Evolutionary conservation across 2,113 vertebrate species (phyloP).

Genomic region (Lipotes vexillifer): DNA sequence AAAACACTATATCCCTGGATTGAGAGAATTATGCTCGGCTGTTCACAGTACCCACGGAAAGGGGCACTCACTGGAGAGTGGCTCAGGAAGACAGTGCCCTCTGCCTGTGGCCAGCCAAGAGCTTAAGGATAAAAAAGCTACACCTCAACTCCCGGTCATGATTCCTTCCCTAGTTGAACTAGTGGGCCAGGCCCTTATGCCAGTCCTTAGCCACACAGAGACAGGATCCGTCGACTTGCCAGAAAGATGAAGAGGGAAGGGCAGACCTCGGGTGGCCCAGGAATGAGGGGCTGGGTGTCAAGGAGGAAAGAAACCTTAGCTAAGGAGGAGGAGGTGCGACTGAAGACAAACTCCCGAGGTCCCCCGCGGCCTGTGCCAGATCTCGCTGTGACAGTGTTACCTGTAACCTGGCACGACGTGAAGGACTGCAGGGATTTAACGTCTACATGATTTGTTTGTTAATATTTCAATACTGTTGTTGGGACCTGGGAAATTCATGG

Average conservation of each 20-base stretch:
- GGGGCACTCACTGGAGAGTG: background rate
- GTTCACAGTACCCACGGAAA: background rate
- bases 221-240: background rate
- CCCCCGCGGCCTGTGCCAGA: background rate
- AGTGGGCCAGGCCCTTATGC: background rate
- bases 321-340: background rate
- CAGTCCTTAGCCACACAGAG: background rate
- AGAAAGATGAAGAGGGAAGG: background rate
- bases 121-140: background rate
- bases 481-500: background rate
- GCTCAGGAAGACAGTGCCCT: background rate
- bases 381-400: rapidly evolving
- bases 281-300: background rate
- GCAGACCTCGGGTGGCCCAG: background rate
- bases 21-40: background rate
- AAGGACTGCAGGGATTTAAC: background rate
- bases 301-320: background rate
- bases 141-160: rapidly evolving
- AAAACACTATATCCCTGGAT: background rate
- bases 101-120: background rate
- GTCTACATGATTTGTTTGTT: background rate
- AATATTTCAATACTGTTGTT: background rate
- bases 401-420: background rate
- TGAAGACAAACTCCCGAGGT: background rate
- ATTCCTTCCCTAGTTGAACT: too few species aligned